Percentiles rank a stretch among this genome's conserved stretches.
These are phyloP conservation scores for Anastrepha ludens DNA, from an alignment of 1,140 invertebrate genomes.

Conservation along the genomic window DNA sequence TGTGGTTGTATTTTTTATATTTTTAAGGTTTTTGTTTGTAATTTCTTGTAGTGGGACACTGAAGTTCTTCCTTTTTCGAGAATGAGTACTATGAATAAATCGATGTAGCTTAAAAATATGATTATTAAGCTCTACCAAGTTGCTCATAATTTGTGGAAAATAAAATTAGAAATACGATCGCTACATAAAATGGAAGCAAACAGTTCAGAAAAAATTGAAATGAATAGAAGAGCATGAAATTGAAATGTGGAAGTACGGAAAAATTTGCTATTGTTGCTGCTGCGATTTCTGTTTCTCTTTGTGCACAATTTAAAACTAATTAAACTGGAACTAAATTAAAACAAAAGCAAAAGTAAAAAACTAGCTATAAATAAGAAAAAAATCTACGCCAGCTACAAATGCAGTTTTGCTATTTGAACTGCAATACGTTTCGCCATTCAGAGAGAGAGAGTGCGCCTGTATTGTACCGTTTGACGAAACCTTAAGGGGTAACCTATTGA, in stretches of 20 bases:
- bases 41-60: background rate
- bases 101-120: slow-evolving; percentile 65
- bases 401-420: background rate
- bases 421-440: background rate
- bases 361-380: slow-evolving; percentile 60
- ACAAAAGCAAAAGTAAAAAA: slow-evolving; percentile 26
- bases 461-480: background rate
- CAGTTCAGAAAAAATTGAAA: background rate
- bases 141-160: slow-evolving; percentile 62
- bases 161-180: slow-evolving; percentile 51
- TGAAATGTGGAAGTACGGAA: background rate
- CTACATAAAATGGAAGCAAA: background rate
- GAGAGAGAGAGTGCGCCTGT: background rate
- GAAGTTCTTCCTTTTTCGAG: background rate
- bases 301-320: slow-evolving; percentile 54
- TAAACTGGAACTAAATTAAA: slow-evolving; percentile 42
- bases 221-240: background rate
- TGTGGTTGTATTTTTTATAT: background rate
- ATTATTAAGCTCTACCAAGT: slow-evolving; percentile 67
- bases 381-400: background rate
- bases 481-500: background rate
- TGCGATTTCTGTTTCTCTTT: slow-evolving; percentile 28
- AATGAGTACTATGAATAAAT: slow-evolving; percentile 66
- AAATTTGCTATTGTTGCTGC: background rate
- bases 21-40: background rate